Conservation (phyloP, 30 jellyfish, hydroid and myxozoan genomes). For the Sanderia malayensis region DNA sequence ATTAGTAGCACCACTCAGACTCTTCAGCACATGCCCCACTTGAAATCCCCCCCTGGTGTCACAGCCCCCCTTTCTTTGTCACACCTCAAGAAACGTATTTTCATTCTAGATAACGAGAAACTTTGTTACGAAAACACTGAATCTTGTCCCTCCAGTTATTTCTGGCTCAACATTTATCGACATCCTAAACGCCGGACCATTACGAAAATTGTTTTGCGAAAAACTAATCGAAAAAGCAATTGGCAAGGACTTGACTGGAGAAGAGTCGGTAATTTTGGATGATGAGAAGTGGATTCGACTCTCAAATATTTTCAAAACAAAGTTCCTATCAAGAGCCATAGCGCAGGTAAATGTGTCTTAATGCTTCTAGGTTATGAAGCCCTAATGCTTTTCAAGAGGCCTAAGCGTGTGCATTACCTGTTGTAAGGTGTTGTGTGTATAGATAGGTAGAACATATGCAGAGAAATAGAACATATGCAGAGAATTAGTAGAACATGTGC, state of each 20-base stretch:
- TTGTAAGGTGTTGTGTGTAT: no score
- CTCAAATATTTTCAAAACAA: slow-evolving; percentile 4
- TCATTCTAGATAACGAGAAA: slow-evolving; percentile 24
- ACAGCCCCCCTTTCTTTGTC: no score
- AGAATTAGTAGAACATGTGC: no score
- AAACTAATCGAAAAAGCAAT: slow-evolving; percentile 50
- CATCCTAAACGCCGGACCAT: slow-evolving; percentile 8
- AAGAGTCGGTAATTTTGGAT: slow-evolving; percentile 35
- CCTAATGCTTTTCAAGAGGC: no score
- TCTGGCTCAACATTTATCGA: slow-evolving; percentile 63
- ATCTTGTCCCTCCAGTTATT: slow-evolving; percentile 1
- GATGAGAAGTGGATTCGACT: slow-evolving; percentile 39
- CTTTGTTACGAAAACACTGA: slow-evolving; percentile 12
- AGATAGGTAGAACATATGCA: no score
- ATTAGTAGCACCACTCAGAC: no score
- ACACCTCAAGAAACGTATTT: no score
- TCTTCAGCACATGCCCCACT: no score
- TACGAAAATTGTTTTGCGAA: slow-evolving; percentile 19
- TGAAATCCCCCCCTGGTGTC: no score
- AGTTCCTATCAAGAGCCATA: slow-evolving; percentile 11
- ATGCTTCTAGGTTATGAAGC: no score
- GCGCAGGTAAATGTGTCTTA: slow-evolving; percentile 1
- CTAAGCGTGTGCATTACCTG: no score
- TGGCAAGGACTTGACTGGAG: slow-evolving; percentile 39
- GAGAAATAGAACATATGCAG: no score